Base-by-base conservation (phyloP, 1,140 invertebrate species). In the Sycophaga agraensis region DNA sequence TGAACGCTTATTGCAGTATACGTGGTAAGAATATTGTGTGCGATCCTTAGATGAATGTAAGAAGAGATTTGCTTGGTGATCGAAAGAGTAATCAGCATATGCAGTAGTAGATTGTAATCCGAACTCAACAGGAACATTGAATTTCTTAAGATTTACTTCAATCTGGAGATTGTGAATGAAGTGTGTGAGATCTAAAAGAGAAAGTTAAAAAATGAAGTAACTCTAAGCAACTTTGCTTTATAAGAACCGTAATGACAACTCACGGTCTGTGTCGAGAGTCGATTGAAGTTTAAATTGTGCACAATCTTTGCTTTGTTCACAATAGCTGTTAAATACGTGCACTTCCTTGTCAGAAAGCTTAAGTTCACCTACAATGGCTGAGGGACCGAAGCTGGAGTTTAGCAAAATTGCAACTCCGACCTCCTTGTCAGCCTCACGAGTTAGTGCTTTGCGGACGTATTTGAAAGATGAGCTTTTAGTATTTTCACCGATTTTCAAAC, bases 241-340 rank as follows among this genome's bases (percentile, higher is more conserved):
- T 9, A 43, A 19, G 19, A 42, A 21, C 3, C 2, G 11, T 19
- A 22, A 24, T 39, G 0, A 21, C 28, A 34, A 81, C 82, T 80
- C 68, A 86, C 85, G 77, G 22, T 80, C 78, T 0, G 70, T 72
- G 37, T 83, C 71, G 16, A 84, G 71, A 66, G 84, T 87, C 14
- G 87, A 86, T 51, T 88, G 83, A 8, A 90, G 59, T 70, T 90
- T 88, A 35, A 88, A 82, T 64, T 89, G 85, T 2, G 87, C 87
- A 68, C 89, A 91, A 63, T 90, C 86, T 62, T 90, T 89, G 72
- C 86, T 89, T 70, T 90, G 87, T 59, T 90, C 88, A 71, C 89
- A 91, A 72, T 88, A 87, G 5, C 88, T 87, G 42, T 86, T 84
- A 28, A 87, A 86, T 5, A 85, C 79, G 66, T 88, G 86, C 63